Base-by-base conservation (phyloP, 2,888 invertebrate genomes). In the Cantharis rustica region DNA sequence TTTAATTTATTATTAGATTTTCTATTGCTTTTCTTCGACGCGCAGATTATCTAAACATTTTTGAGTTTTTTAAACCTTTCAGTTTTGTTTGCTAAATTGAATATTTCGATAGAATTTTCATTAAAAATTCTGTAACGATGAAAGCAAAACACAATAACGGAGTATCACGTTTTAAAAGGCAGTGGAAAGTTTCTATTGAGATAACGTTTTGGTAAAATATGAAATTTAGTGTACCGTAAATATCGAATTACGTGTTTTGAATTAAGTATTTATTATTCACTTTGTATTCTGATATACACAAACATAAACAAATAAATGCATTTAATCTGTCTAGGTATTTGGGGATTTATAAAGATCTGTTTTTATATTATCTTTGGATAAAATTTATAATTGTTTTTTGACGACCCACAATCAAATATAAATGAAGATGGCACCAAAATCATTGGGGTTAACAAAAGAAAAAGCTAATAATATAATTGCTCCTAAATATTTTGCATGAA, bases 151-250 rank as follows among this genome's bases (percentile, higher is more conserved):
- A 20, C 17, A 66, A 66, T 66, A 66, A n/a, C 20, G 23, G 64
- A 66, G 17, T 17, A 20, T 17, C 64, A 66, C 64, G 64, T 66
- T 66, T 17, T 17, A 66, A 20, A 66, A 66, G 64, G 23, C 23
- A 63, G 16, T 63, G 23, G 20, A 66, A 66, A 66, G 64, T 66
- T 66, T 66, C 64, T 66, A 16, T 20, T 16, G 31, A 69, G 68
- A 27, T 75, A 68, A 23, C 17, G 17, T 71, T 72, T 72, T 66
- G 47, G 23, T 10, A 72, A 72, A 20, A 17, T 47, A 66, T 47
- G 47, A 47, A 47, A 47, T 47, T 47, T 47, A 16, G 13, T 20
- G 7, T 23, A 17, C 47, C 27, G 20, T 20, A 73, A 66, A 68
- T 68, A 23, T 31, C 17, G 26, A 31, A 61, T 61, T 61, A 26